Evolutionary conservation across 2,888 invertebrate genomes (phyloP), one percentile per base, ranked within the genome.

Genomic region (Drosophila greeni): DNA sequence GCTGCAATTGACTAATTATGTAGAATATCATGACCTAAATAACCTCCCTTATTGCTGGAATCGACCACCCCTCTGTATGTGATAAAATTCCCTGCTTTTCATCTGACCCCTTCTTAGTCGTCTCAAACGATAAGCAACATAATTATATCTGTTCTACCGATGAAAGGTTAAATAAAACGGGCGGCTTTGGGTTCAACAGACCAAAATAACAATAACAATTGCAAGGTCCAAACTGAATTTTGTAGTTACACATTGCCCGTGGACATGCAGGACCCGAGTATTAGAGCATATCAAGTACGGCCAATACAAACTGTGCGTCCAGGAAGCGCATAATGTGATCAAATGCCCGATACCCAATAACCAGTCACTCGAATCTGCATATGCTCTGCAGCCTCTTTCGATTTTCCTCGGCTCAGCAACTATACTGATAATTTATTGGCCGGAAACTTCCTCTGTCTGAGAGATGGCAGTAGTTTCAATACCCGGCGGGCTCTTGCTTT

Each of bases 131-230:
- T 43, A 58, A 60, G 66, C 57, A 71, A 57, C 71, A 56, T 70
- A 74, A 76, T 73, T 76, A 64, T 60, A 70, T 51, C 51, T 54
- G 18, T 51, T 20, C 3, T 39, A 18, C 20, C 9, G 29, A 16
- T 16, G 34, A 47, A 24, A 12, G 18, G 14, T 54, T 54, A 58
- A 36, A 54, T 53, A 65, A 68, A 45, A 45, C 39, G 14, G 33
- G 9, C 9, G 31, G 7, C 12, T 29, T 11, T n/a, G n/a, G 16
- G 18, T 16, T 14, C 16, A 14, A 43, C 8, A 11, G 14, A 31
- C 18, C 47, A 16, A 39, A 61, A 58, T 33, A 47, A 49, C 62
- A 43, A 42, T 29, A 42, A 14, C 40, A 57, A 11, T 40, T 24
- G 34, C 12, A 34, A 20, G 6, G 33, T 12, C 56, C 34, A 26